These are phyloP conservation scores for Myodes glareolus DNA, from an alignment of 2,113 vertebrate species.

Conservation along the genomic window DNA sequence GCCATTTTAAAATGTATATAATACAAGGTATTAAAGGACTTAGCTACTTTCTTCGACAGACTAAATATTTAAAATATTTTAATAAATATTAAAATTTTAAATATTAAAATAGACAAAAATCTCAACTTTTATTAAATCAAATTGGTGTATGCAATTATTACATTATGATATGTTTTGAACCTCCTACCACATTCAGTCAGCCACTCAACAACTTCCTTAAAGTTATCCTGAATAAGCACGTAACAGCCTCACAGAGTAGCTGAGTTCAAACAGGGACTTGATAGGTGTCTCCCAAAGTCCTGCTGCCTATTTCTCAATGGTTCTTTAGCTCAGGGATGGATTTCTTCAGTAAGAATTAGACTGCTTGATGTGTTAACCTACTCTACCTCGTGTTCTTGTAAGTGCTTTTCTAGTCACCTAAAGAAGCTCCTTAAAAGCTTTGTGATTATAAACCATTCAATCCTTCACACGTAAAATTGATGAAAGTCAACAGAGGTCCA, in stretches of 20 bases:
- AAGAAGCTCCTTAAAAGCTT: conserved; percentile 62
- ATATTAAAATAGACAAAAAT: background rate
- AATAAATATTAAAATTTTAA: background rate
- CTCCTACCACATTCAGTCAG: conserved; percentile 3
- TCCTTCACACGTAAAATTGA: conserved; percentile 56
- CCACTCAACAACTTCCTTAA: conserved; percentile 2
- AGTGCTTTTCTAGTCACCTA: conserved; percentile 35
- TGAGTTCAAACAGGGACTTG: conserved; percentile 35
- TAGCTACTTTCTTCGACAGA: background rate
- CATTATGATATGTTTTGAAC: conserved; percentile 21
- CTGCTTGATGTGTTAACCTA: conserved; percentile 44
- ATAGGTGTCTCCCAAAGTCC: conserved; percentile 26
- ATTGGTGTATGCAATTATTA: background rate
- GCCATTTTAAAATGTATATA: background rate
- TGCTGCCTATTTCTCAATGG: conserved; percentile 7
- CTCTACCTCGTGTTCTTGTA: conserved; percentile 3
- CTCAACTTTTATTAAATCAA: conserved; percentile 42
- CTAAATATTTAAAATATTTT: background rate
- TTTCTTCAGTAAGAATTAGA: conserved; percentile 51
- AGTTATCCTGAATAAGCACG: conserved; percentile 18
- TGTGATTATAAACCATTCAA: conserved; percentile 43
- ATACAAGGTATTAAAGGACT: background rate
- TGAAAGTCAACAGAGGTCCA: conserved; percentile 28
- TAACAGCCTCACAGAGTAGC: conserved; percentile 37
- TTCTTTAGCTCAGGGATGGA: conserved; percentile 19